These are phyloP conservation scores for Cyclopterus lumpus DNA, from an alignment of 2,797 vertebrate genomes.

Conservation along the genomic window DNA sequence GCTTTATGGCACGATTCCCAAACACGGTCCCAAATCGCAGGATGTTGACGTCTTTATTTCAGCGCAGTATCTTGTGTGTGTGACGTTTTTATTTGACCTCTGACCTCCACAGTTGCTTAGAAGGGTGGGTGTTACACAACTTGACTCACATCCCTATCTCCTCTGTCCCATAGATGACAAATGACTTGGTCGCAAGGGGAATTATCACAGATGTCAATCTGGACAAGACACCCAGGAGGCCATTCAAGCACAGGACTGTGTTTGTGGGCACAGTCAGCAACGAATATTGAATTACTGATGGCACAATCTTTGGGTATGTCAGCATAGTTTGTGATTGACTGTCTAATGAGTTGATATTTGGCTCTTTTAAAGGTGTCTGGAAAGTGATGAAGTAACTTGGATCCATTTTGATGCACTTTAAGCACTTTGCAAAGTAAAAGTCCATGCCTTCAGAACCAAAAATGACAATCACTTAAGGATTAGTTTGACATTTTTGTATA, in stretches of 20 bases:
- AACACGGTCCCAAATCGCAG: slow-evolving; percentile 6
- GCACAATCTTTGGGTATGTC: slow-evolving; percentile 37
- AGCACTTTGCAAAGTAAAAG: slow-evolving; percentile 5
- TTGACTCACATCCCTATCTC: slow-evolving; percentile 41
- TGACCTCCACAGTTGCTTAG: slow-evolving; percentile 35
- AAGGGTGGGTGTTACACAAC: slow-evolving; percentile 30
- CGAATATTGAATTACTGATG: slow-evolving; percentile 42
- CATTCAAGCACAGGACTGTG: slow-evolving; percentile 16
- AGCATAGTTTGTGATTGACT: slow-evolving; percentile 40
- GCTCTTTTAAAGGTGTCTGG: slow-evolving; percentile 15
- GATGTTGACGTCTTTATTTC: slow-evolving; percentile 27
- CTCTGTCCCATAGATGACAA: slow-evolving; percentile 49
- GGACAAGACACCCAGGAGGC: slow-evolving; percentile 28
- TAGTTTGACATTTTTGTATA: background rate
- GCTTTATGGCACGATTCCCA: background rate
- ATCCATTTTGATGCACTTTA: slow-evolving; percentile 28
- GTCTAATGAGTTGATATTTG: slow-evolving; percentile 28
- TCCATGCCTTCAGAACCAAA: no score
- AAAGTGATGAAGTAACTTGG: slow-evolving; percentile 10
- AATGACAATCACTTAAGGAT: slow-evolving; percentile 5
- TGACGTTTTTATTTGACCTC: slow-evolving; percentile 50
- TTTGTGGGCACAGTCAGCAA: slow-evolving; percentile 41
- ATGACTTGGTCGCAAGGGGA: slow-evolving; percentile 33
- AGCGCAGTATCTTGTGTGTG: slow-evolving; percentile 11
- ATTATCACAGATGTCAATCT: slow-evolving; percentile 54